These are phyloP conservation scores for Marisa cornuarietis DNA, from an alignment of 1,140 invertebrate species.

Conservation along the genomic window DNA sequence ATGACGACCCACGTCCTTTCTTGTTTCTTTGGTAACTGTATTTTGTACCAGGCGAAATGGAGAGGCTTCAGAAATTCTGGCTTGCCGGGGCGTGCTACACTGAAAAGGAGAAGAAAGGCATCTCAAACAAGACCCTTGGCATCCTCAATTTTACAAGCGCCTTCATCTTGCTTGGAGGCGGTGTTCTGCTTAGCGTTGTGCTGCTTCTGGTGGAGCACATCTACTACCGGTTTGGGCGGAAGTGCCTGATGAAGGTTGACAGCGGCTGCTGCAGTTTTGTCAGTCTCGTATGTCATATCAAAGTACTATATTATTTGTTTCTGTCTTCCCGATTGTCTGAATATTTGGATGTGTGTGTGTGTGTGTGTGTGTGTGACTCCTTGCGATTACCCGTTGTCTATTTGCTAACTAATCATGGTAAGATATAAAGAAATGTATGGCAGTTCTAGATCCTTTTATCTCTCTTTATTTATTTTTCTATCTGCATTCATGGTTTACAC, in stretches of 20 bases:
- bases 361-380: too few species aligned
- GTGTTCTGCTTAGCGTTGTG: conserved; percentile 86
- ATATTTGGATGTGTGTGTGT: too few species aligned
- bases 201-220: conserved; percentile 90
- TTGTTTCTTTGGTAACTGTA: too few species aligned
- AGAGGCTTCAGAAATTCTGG: conserved; percentile 94
- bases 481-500: too few species aligned
- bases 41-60: conserved; percentile 79
- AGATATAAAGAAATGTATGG: too few species aligned
- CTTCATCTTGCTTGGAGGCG: conserved; percentile 94
- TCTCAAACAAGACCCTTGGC: conserved; percentile 82
- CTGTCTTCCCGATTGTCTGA: too few species aligned
- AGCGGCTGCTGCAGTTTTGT: conserved; percentile 89
- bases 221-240: conserved; percentile 89
- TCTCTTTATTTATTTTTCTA: too few species aligned
- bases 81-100: conserved; percentile 96
- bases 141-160: conserved; percentile 97
- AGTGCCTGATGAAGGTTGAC: conserved; percentile 86
- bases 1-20: too few species aligned
- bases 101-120: conserved; percentile 72
- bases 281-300: conserved; percentile 74
- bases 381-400: too few species aligned
- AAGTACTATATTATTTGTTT: neutral
- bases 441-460: too few species aligned
- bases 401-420: too few species aligned